Percentiles rank a stretch among this genome's conserved stretches.
Evolutionary conservation across 1,140 invertebrate species (phyloP).

Genomic region (Trachymyrmex septentrionalis): DNA sequence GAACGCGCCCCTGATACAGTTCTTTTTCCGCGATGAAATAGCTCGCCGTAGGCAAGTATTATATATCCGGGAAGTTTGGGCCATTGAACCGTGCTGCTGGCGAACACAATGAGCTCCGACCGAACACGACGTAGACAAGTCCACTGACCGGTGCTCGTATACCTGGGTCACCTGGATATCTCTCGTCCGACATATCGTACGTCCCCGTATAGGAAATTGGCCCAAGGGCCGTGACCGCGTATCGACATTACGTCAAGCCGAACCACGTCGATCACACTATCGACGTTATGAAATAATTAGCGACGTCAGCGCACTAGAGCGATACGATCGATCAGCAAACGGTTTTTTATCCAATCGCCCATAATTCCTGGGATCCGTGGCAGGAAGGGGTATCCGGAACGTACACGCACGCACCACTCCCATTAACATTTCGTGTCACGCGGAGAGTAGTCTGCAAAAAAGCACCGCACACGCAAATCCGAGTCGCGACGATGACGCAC

Average conservation of each 20-base stretch:
- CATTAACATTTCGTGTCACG: conserved; percentile 55
- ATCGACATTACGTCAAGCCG: conserved; percentile 23
- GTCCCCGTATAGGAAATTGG: conserved; percentile 67
- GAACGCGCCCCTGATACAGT: not conserved
- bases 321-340: conserved; percentile 13
- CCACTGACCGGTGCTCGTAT: conserved; percentile 63
- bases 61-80: conserved; percentile 86
- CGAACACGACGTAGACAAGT: conserved; percentile 48
- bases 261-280: not conserved
- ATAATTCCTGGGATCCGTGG: not conserved
- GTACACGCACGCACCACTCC: conserved; percentile 55
- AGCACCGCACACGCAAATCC: conserved; percentile 75
- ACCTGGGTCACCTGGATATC: conserved; percentile 61
- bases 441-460: conserved; percentile 73
- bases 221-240: conserved; percentile 50
- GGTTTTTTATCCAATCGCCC: conserved; percentile 12
- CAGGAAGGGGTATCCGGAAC: conserved; percentile 17
- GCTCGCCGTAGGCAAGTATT: conserved; percentile 64
- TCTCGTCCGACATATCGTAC: conserved; percentile 51
- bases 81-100: conserved; percentile 82
- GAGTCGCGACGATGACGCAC: conserved; percentile 26
- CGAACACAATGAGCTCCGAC: conserved; percentile 68
- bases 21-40: conserved; percentile 73
- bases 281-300: conserved; percentile 50
- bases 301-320: not conserved